phyloP scores from a whole-genome alignment of 2,113 vertebrate species.

The Anhinga rufa region DNA sequence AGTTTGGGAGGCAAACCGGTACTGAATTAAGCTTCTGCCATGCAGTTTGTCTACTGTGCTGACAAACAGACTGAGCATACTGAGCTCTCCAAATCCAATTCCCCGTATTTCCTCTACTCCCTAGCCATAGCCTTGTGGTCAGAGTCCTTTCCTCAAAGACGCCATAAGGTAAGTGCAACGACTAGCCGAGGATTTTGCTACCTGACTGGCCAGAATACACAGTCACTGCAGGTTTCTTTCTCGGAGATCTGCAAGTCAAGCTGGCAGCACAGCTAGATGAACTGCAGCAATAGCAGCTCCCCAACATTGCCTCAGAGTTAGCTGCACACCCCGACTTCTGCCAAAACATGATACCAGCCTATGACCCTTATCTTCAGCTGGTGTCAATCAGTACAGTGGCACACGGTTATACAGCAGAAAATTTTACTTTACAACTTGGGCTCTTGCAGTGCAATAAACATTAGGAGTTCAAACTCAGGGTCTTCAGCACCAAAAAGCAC shows the following conservation, averaged over 20 bases:
- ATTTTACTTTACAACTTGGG: not conserved
- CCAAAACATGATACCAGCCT: not conserved
- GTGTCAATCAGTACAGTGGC: not conserved
- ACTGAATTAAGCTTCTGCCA: not conserved
- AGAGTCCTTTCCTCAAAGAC: not conserved
- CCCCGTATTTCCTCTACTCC: not conserved
- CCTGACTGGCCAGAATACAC: not conserved
- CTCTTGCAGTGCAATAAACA: not conserved
- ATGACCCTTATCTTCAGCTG: not conserved
- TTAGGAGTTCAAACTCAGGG: not conserved
- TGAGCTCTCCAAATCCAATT: not conserved
- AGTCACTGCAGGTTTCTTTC: not conserved
- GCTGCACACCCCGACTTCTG: not conserved
- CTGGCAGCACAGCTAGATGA: not conserved
- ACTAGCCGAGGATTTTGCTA: not conserved
- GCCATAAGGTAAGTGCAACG: not conserved
- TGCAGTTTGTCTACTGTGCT: not conserved
- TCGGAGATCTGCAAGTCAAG: not conserved
- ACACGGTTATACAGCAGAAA: not conserved
- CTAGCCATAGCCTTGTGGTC: not conserved
- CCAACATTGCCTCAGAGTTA: not conserved
- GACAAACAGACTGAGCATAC: not conserved
- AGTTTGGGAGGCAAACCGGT: not conserved
- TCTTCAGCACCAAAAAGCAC: not conserved
- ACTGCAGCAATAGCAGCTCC: not conserved